Evolutionary conservation across 2,113 vertebrate genomes (phyloP).

Genomic region (Ptyas mucosa): DNA sequence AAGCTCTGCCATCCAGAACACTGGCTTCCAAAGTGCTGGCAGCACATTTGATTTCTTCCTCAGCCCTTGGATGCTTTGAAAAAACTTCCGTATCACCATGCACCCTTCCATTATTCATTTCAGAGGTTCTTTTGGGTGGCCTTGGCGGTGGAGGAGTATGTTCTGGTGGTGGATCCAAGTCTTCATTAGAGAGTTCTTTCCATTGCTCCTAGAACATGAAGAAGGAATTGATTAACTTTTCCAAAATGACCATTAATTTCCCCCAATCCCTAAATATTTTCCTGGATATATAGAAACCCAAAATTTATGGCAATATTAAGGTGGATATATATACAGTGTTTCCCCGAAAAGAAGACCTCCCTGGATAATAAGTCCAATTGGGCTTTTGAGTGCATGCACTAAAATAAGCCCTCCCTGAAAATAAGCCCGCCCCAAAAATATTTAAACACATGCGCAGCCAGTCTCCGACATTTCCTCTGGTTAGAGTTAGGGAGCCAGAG

Average conservation of each 20-base stretch:
- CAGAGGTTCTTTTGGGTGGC: constrained; percentile 75
- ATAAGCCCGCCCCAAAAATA: too few relatives aligned
- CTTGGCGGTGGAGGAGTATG: constrained; percentile 84
- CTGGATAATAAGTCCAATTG: too few relatives aligned
- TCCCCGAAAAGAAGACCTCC: too few relatives aligned
- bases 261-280: neutral
- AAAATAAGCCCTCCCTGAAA: too few relatives aligned
- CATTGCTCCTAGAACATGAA: constrained; percentile 81
- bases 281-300: neutral
- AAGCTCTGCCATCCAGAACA: constrained; percentile 50
- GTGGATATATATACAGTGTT: neutral
- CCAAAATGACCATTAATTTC: neutral
- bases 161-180: constrained; percentile 85
- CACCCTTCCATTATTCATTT: constrained; percentile 76
- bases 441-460: too few relatives aligned
- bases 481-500: too few relatives aligned
- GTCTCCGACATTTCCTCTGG: too few relatives aligned
- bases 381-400: too few relatives aligned
- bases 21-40: constrained; percentile 32
- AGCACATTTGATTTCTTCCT: constrained; percentile 12
- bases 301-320: neutral
- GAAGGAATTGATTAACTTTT: neutral
- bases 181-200: constrained; percentile 94
- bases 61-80: constrained; percentile 51
- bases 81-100: constrained; percentile 63